A percentile compares a stretch with the other conserved stretches of the same genome.
phyloP scores from a whole-genome alignment of 2,888 invertebrate species.

The Lasioglossum malachurum region DNA sequence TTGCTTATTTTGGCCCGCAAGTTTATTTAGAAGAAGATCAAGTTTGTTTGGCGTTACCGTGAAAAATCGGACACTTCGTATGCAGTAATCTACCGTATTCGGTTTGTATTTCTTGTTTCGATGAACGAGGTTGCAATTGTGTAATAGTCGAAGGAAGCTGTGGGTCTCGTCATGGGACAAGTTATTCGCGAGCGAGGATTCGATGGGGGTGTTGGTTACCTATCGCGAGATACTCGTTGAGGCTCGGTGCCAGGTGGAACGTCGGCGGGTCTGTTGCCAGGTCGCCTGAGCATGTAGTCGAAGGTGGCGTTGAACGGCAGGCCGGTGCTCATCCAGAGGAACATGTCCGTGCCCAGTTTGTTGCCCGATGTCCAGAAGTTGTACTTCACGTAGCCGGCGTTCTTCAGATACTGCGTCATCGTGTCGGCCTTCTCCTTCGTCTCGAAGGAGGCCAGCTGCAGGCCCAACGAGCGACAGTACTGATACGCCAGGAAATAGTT shows the following conservation, averaged over 20 bases:
- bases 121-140: neutral
- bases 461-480: slow-evolving; percentile 93
- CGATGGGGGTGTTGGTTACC: slow-evolving; percentile 84
- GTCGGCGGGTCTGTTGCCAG: slow-evolving; percentile 86
- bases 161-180: neutral
- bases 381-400: slow-evolving; percentile 93
- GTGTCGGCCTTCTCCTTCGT: slow-evolving; percentile 95
- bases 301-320: slow-evolving; percentile 95
- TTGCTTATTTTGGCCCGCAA: no score
- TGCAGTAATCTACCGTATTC: no score
- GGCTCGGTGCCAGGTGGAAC: slow-evolving; percentile 91
- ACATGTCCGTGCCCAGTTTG: slow-evolving; percentile 94
- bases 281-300: slow-evolving; percentile 90
- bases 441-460: slow-evolving; percentile 94
- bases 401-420: slow-evolving; percentile 92
- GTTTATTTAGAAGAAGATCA: no score
- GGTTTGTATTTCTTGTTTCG: no score
- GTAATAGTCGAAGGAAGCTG: no score
- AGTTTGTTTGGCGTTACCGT: no score
- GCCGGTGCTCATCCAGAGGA: slow-evolving; percentile 96
- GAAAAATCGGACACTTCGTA: no score
- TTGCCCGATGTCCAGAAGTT: slow-evolving; percentile 97
- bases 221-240: slow-evolving; percentile 91
- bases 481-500: slow-evolving; percentile 95
- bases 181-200: neutral